Base-by-base conservation (phyloP, 2,888 invertebrate species). In the Pheosia tremula region DNA sequence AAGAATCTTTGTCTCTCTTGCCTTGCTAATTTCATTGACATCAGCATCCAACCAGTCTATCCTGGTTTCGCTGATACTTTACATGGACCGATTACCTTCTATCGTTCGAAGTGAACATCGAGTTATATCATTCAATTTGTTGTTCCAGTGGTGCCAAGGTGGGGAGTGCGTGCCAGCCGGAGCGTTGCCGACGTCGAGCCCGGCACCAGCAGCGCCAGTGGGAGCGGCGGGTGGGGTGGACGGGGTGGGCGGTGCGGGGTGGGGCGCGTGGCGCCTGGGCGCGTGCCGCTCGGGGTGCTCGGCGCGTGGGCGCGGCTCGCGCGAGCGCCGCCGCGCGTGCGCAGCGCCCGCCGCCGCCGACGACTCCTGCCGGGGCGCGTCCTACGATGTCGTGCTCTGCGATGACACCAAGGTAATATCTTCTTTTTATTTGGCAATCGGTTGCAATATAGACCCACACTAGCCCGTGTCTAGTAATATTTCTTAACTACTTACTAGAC, bases 241-340 rank as follows among this genome's bases (percentile, higher is more conserved):
- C 10, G 55, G 10, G 54, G 55, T 11, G 53, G 55, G 11, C 94
- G 94, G 24, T 94, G 64, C 94, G 3, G 95, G 95, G 5, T 97
- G 97, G 97, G 88, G 95, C 61, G 84, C 92, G 10, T 97, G 97
- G 97, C 89, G 87, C 52, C 87, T 90, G 55, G 94, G 94, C 6
- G 78, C 81, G 37, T 97, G 97, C 78, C 93, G 86, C 38, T 96
- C 96, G 1, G 96, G 96, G 11, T 97, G 97, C 80, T 93, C 96
- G 9, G 78, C 88, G 63, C 94, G 95, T 62, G 94, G 96, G 0
- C 94, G 92, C 72, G 97, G 97, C 6, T 95, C 91, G 64, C 92
- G 94, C 60, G 91, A 91, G 65, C 94, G 95, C 4, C 89, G 94
- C 11, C 91, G 97, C 62, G 81, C 80, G 9, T 97, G 97, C 73